Percentiles rank a stretch among this genome's conserved stretches.
Evolutionary conservation across 2,797 vertebrate species (phyloP).

Genomic region (Clarias laeviceps): DNA sequence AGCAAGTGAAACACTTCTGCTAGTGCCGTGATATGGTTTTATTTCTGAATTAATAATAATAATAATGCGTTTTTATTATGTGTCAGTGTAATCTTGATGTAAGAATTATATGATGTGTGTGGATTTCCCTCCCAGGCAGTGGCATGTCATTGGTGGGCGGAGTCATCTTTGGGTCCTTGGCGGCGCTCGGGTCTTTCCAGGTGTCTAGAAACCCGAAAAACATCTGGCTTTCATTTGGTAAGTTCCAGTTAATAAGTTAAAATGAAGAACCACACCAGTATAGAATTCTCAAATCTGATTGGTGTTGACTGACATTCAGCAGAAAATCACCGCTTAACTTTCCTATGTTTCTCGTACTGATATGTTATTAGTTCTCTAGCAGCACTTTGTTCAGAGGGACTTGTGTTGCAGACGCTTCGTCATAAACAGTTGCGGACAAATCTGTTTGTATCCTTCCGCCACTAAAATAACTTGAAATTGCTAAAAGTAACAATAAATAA

Average conservation of each 20-base stretch:
- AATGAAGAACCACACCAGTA: not conserved
- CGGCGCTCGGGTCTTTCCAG: constrained; percentile 85
- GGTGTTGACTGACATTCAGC: not conserved
- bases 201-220: constrained; percentile 83
- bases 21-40: no score
- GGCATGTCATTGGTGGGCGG: constrained; percentile 83
- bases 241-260: constrained; percentile 52
- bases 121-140: constrained; percentile 75
- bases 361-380: not conserved
- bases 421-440: not conserved
- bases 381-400: not conserved
- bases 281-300: not conserved
- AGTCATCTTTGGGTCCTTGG: constrained; percentile 84
- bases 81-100: no score
- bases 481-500: no score
- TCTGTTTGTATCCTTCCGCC: no score
- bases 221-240: constrained; percentile 87
- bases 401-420: not conserved
- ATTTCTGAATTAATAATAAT: no score
- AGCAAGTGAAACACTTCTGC: no score
- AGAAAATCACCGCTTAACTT: not conserved
- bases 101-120: not conserved
- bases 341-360: not conserved
- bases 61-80: no score
- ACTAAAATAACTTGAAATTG: no score